Evolutionary conservation across 2,888 invertebrate species (phyloP), one percentile per base, ranked within the genome.

Genomic region (Luperina testacea): DNA sequence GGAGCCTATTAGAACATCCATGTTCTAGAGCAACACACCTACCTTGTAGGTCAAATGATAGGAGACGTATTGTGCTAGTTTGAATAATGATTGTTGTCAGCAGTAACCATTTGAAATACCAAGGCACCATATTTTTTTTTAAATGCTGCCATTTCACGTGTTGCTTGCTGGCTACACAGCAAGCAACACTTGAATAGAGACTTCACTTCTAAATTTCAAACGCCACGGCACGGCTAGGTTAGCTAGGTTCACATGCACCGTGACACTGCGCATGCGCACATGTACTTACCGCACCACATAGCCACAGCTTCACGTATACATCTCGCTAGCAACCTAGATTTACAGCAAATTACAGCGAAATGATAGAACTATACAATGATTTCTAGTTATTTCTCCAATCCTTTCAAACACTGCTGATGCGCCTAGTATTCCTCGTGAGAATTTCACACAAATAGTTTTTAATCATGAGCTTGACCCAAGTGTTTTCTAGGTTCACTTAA

Each of bases 201-300:
- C n/a, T 61, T 32, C 42, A 53, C 15, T 61, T 48, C 7, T 42
- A n/a, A 48, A 13, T 13, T 3, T 48, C 13, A 13, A 48, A 80
- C 32, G 20, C 2, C 24, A 3, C 7, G 2, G 2, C 42, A 48
- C 45, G 51, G 9, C 32, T 32, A 32, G 11, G 8, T 15, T 20
- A 38, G n/a, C 17, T n/a, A 20, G 32, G 38, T 24, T 51, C 59
- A 51, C 51, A 51, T 27, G 70, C 20, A 11, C 42, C 61, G 32
- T 42, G 59, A 51, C 59, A 59, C 59, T 27, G 61, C 48, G 69
- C 79, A 59, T 48, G 79, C 77, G 59, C 78, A 72, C 42, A 42
- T 51, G 17, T 20, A 20, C 17, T 51, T 51, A 51, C 32, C 13
- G 8, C 45, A 11, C 9, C 11, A 4, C 42, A 57, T 45, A 17